These are phyloP conservation scores for Boloria euphrosyne DNA, from an alignment of 2,888 invertebrate species.

Conservation along the genomic window DNA sequence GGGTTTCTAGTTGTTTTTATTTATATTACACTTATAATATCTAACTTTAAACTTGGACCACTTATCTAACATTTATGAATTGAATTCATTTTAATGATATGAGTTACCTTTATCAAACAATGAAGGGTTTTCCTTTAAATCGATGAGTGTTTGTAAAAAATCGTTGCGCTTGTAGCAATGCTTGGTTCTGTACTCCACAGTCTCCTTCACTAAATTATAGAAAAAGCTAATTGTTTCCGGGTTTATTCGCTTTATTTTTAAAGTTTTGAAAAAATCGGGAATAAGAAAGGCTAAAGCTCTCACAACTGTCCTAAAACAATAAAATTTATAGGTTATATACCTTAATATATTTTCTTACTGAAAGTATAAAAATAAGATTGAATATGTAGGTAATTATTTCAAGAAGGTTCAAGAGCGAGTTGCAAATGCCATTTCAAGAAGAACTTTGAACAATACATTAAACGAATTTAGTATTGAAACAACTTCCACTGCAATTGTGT, in stretches of 20 bases:
- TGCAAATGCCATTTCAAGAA: too few species aligned
- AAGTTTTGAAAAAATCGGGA: conserved; percentile 63
- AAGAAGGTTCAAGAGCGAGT: too few species aligned
- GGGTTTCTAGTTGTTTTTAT: too few species aligned
- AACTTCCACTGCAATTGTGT: too few species aligned
- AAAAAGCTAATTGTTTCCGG: conserved; percentile 67
- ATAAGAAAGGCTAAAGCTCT: conserved; percentile 70
- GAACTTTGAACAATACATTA: too few species aligned
- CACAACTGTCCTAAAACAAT: conserved; percentile 62
- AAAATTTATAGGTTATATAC: too few species aligned
- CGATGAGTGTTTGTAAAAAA: conserved; percentile 79
- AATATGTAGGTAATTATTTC: too few species aligned
- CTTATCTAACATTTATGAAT: background rate
- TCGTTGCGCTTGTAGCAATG: conserved; percentile 71
- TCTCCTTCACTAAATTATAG: conserved; percentile 63
- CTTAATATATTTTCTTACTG: too few species aligned
- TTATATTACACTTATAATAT: too few species aligned
- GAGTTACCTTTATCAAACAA: conserved; percentile 54
- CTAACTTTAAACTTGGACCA: too few species aligned
- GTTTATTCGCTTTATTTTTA: conserved; percentile 66
- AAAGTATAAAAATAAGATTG: too few species aligned
- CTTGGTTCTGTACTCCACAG: conserved; percentile 63
- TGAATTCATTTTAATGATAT: conserved; percentile 16
- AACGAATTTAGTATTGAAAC: too few species aligned
- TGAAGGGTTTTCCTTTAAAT: conserved; percentile 64